A percentile compares a stretch with the other conserved stretches of the same genome.
Evolutionary conservation across 92 coral and sea anemone species (phyloP).

Genomic region (Isaurus tuberculatus): DNA sequence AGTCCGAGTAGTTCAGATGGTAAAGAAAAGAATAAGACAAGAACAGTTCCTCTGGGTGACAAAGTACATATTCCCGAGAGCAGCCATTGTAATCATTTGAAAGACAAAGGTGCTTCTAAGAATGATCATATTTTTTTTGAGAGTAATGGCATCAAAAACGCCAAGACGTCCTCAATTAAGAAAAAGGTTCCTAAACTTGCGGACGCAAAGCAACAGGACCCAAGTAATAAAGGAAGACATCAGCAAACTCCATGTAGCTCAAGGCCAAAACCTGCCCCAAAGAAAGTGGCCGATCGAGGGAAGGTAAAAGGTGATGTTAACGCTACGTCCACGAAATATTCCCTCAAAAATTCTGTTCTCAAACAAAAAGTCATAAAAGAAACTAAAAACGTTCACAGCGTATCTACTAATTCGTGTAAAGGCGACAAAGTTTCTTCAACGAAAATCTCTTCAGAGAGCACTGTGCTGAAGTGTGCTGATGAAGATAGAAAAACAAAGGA

Average conservation of each 20-base stretch:
- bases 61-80: not conserved
- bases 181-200: not conserved
- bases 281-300: not conserved
- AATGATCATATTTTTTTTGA: not conserved
- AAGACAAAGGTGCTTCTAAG: not conserved
- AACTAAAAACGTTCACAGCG: not conserved
- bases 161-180: not conserved
- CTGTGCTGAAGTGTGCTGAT: not conserved
- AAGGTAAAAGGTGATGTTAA: not conserved
- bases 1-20: not conserved
- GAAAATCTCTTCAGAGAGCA: not conserved
- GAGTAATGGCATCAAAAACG: not conserved
- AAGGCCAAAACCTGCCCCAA: not conserved
- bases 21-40: conserved; percentile 1
- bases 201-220: not conserved
- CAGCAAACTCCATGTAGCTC: not conserved
- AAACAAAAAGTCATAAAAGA: not conserved
- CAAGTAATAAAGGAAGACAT: not conserved
- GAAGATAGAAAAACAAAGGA: not conserved
- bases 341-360: not conserved
- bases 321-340: not conserved
- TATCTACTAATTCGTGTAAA: not conserved
- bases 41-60: not conserved
- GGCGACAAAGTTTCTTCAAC: not conserved
- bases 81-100: conserved; percentile 11